Base-by-base conservation (phyloP, 2,113 vertebrate species). In the Recurvirostra avosetta region DNA sequence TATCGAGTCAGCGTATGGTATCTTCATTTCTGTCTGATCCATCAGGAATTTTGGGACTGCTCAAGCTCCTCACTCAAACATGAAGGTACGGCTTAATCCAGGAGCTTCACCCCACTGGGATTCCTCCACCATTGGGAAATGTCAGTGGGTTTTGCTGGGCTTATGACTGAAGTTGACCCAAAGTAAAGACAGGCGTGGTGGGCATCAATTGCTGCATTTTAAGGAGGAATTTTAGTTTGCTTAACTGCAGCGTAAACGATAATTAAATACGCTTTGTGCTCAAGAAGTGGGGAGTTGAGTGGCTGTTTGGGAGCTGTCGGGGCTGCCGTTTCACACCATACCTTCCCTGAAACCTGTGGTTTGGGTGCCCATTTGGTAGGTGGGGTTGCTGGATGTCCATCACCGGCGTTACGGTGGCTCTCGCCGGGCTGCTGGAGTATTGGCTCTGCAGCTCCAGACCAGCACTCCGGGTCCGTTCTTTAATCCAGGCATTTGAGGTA, bases 71-170 rank as follows among this genome's bases (percentile, higher is more conserved):
- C 29, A 8, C 43, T 45, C 38, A 47, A 8, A 38, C 40, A 10
- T 5, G 6, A 59, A 78, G 17, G 18, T 52, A 17, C 0, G 4
- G 41, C 41, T 68, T 38, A 22, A 50, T 50, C 61, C 19, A 9
- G 8, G 61, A 73, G 47, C 41, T 67, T 49, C 22, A n/a, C 19
- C 40, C 2, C 45, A 27, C 18, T 0, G 0, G 2, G 22, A 4
- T 41, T 43, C 26, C 50, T 70, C 23, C 16, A 7, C 22, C 49
- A 23, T 13, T 50, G 49, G 49, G 49, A 50, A 50, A 25, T 12
- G 5, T 40, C 21, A 2, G 10, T 30, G 41, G 17, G 2, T 56
- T 50, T 43, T 67, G 27, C 50, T 71, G 58, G 45, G 12, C 3
- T 94, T 40, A 13, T 2, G 6, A 15, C 38, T 47, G 55, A 38